phyloP scores from a whole-genome alignment of 2,113 vertebrate genomes.

The Tympanuchus pallidicinctus region DNA sequence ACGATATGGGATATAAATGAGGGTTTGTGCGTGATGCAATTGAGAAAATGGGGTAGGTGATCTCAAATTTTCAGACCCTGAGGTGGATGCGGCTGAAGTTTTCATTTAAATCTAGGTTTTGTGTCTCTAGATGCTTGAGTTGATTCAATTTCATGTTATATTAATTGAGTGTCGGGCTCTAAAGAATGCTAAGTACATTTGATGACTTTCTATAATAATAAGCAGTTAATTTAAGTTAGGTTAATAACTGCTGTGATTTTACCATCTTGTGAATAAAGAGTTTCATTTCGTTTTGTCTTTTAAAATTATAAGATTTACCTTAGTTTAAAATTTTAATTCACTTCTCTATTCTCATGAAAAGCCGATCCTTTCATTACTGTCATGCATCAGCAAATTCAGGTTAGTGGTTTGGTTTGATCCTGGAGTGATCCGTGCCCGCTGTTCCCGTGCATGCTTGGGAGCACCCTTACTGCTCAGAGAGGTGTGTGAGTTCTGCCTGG shows the following conservation, averaged over 20 bases:
- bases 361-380: neutral
- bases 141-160: slow-evolving; percentile 66
- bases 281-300: slow-evolving; percentile 30
- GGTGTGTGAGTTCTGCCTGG: neutral
- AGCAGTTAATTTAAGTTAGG: slow-evolving; percentile 61
- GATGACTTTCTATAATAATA: slow-evolving; percentile 64
- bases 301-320: slow-evolving; percentile 29
- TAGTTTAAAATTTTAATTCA: slow-evolving; percentile 40
- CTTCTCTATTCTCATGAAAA: neutral
- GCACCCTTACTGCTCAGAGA: neutral
- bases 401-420: slow-evolving; percentile 11
- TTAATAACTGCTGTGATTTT: slow-evolving; percentile 60
- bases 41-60: slow-evolving; percentile 34
- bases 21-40: neutral
- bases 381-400: slow-evolving; percentile 1
- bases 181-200: slow-evolving; percentile 59
- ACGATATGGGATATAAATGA: slow-evolving; percentile 18
- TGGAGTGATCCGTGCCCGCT: neutral
- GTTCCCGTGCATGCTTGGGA: neutral
- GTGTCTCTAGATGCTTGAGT: slow-evolving; percentile 49
- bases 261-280: slow-evolving; percentile 42
- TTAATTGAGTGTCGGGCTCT: slow-evolving; percentile 61
- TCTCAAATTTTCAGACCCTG: slow-evolving; percentile 46
- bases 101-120: slow-evolving; percentile 60
- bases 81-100: slow-evolving; percentile 40